These are phyloP conservation scores for Apostichopus californicus DNA, from an alignment of 35 echinoderm and acorn worm species.

Conservation along the genomic window DNA sequence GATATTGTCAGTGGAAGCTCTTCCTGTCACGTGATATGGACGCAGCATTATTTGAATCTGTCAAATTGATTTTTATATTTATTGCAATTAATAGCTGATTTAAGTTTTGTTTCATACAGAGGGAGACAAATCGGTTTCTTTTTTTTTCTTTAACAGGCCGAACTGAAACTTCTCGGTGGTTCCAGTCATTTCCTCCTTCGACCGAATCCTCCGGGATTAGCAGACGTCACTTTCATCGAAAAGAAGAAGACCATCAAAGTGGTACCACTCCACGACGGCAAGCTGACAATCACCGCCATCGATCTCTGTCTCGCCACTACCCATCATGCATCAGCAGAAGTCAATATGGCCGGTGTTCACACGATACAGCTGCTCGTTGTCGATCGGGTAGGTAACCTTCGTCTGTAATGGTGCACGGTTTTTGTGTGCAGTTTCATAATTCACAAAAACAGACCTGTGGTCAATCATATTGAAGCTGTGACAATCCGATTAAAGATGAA, in stretches of 20 bases:
- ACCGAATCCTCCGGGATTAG: conserved; percentile 63
- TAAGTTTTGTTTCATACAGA: too few relatives aligned
- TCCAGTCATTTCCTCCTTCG: conserved; percentile 87
- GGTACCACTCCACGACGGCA: conserved; percentile 65
- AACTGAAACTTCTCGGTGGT: conserved; percentile 79
- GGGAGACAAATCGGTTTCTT: not conserved
- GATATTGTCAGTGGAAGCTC: too few relatives aligned
- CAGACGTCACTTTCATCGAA: conserved; percentile 80
- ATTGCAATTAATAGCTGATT: too few relatives aligned
- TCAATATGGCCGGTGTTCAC: conserved; percentile 87
- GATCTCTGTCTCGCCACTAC: conserved; percentile 85
- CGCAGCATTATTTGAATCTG: too few relatives aligned
- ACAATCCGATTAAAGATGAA: not conserved
- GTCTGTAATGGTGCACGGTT: not conserved
- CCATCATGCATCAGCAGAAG: conserved; percentile 78
- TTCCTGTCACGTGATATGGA: too few relatives aligned
- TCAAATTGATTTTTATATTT: too few relatives aligned
- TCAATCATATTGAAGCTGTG: too few relatives aligned
- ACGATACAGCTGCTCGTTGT: conserved; percentile 88
- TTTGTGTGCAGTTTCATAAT: too few relatives aligned
- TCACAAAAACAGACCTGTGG: too few relatives aligned
- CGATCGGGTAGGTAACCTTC: conserved; percentile 65
- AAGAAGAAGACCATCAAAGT: conserved; percentile 95
- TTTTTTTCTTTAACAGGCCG: conserved; percentile 60
- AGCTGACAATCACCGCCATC: conserved; percentile 70